A percentile compares a stretch with the other conserved stretches of the same genome.
Evolutionary conservation across 1,140 invertebrate species (phyloP).

Genomic region (Anthonomus grandis): DNA sequence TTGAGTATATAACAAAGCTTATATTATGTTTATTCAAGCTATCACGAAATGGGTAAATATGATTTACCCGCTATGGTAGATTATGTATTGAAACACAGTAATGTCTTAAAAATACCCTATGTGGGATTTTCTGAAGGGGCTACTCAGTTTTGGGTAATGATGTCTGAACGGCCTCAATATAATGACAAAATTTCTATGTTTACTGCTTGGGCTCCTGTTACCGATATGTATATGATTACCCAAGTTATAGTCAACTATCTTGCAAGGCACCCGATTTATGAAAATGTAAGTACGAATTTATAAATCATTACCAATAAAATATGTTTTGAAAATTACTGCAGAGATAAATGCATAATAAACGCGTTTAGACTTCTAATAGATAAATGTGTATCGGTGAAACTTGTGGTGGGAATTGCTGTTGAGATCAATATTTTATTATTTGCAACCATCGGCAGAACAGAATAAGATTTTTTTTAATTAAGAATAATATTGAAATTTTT

Average conservation of each 20-base stretch:
- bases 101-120: conserved; percentile 28
- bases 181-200: conserved; percentile 52
- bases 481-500: no score
- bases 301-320: no score
- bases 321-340: no score
- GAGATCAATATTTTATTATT: no score
- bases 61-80: conserved; percentile 62
- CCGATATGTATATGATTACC: conserved; percentile 16
- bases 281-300: conserved; percentile 1
- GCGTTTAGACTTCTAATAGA: no score
- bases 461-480: no score
- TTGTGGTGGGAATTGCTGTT: no score
- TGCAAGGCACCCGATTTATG: background rate
- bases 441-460: no score
- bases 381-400: no score
- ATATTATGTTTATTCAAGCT: conserved; percentile 20
- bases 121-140: conserved; percentile 54
- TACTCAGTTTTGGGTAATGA: conserved; percentile 61
- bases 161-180: conserved; percentile 59
- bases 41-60: conserved; percentile 49
- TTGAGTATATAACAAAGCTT: background rate
- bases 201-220: conserved; percentile 31
- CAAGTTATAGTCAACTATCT: background rate
- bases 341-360: no score
- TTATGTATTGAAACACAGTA: conserved; percentile 45